Conservation (phyloP, 2,888 invertebrate species). For the Drosophila melanosoma region DNA sequence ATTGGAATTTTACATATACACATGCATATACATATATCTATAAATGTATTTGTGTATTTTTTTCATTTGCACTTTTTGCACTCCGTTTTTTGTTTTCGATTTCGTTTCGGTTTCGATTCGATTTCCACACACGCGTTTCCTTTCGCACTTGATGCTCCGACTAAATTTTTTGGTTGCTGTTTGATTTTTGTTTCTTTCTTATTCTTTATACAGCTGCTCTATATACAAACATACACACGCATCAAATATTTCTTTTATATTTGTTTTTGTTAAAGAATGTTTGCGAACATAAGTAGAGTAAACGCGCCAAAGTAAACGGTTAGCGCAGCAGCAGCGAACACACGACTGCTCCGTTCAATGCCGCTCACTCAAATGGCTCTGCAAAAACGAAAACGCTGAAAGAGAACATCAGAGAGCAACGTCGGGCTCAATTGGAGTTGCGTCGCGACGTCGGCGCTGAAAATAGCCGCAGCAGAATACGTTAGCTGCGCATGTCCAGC, state of each 20-base stretch:
- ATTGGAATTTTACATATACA: conserved; percentile 51
- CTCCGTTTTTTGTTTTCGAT: conserved; percentile 49
- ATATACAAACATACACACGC: conserved; percentile 22
- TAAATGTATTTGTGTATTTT: conserved; percentile 15
- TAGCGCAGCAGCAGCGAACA: conserved; percentile 31
- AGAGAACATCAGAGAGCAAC: conserved; percentile 28
- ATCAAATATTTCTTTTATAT: conserved; percentile 33
- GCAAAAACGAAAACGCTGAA: conserved; percentile 32
- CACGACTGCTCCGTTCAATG: conserved; percentile 72
- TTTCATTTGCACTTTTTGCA: conserved; percentile 47
- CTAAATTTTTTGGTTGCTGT: not conserved
- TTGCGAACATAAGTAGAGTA: conserved; percentile 28
- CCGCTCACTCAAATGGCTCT: conserved; percentile 78
- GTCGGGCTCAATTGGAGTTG: conserved; percentile 31
- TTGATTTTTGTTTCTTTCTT: conserved; percentile 17
- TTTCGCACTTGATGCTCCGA: conserved; percentile 62
- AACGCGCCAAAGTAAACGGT: conserved; percentile 27
- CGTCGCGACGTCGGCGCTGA: conserved; percentile 30
- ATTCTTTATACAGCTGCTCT: conserved; percentile 12
- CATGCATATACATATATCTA: conserved; percentile 6
- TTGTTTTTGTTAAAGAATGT: conserved; percentile 52
- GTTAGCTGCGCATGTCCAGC: conserved; percentile 64
- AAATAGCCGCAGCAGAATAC: conserved; percentile 24
- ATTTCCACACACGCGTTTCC: conserved; percentile 47
- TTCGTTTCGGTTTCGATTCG: conserved; percentile 15